phyloP scores from a whole-genome alignment of 2,888 invertebrate genomes.

The Chrysomela aeneicollis region DNA sequence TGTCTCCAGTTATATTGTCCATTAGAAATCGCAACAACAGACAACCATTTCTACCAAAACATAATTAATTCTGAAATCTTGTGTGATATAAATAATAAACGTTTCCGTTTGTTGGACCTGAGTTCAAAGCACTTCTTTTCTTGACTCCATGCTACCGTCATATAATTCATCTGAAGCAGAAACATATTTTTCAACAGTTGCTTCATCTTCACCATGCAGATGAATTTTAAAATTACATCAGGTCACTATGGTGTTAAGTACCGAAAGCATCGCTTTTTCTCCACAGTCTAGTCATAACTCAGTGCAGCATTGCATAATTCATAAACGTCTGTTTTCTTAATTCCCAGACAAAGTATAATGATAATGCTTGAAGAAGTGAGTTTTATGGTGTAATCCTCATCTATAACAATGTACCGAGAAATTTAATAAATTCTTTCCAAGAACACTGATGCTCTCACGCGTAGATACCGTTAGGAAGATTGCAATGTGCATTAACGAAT shows the following conservation, averaged over 20 bases:
- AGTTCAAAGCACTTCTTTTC: conserved; percentile 3
- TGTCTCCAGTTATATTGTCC: too few species aligned
- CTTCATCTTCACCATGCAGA: conserved; percentile 15
- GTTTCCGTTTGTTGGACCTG: background rate
- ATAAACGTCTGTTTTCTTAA: conserved; percentile 32
- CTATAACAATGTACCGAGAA: conserved; percentile 32
- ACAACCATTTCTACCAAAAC: too few species aligned
- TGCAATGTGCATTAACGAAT: conserved; percentile 15
- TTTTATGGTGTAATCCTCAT: conserved; percentile 32
- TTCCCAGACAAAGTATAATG: conserved; percentile 33
- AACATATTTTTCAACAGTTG: conserved; percentile 16
- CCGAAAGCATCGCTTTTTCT: conserved; percentile 22
- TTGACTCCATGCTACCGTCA: background rate
- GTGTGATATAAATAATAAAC: background rate
- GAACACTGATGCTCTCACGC: conserved; percentile 44
- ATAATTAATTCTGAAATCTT: too few species aligned
- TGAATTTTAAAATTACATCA: conserved; percentile 26
- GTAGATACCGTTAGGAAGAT: conserved; percentile 44
- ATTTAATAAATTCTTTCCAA: conserved; percentile 39
- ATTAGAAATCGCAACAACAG: too few species aligned
- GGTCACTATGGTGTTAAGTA: conserved; percentile 20
- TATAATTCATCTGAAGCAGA: conserved; percentile 15
- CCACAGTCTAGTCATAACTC: conserved; percentile 29
- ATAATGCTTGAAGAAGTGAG: conserved; percentile 29
- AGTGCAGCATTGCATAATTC: conserved; percentile 37